These are phyloP conservation scores for Megaleporinus macrocephalus DNA, from an alignment of 2,113 vertebrate genomes.

Conservation along the genomic window DNA sequence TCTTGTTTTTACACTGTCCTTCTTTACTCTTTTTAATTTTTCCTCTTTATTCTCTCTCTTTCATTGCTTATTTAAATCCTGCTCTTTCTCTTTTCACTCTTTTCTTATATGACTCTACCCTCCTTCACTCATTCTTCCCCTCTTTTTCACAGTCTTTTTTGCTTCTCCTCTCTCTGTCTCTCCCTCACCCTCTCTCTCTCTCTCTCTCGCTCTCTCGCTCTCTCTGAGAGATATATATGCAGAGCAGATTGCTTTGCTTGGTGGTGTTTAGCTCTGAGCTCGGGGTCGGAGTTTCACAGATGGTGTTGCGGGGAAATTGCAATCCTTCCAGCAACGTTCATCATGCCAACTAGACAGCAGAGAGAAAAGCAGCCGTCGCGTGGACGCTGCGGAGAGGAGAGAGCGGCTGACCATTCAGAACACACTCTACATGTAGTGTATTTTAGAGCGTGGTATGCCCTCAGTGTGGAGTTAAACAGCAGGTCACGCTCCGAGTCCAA, in stretches of 20 bases:
- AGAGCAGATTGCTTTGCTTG: slow-evolving; percentile 52
- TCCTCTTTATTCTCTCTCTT: too few relatives aligned
- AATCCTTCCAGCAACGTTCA: slow-evolving; percentile 50
- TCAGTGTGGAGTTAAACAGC: background rate
- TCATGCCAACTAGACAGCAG: slow-evolving; percentile 41
- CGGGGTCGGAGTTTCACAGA: slow-evolving; percentile 48
- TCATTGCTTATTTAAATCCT: too few relatives aligned
- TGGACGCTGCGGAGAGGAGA: background rate
- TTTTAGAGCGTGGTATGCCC: background rate
- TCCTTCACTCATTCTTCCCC: background rate
- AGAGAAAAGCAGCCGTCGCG: slow-evolving; percentile 24
- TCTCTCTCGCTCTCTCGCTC: background rate
- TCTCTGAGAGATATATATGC: slow-evolving; percentile 26
- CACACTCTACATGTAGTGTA: background rate
- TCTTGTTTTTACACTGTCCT: too few relatives aligned
- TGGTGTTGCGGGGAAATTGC: slow-evolving; percentile 48
- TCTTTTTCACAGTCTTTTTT: background rate
- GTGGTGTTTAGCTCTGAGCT: slow-evolving; percentile 48
- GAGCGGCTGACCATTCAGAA: background rate
- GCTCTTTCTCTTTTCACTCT: too few relatives aligned
- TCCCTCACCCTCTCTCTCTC: background rate
- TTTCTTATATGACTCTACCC: background rate
- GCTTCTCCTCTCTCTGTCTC: too few relatives aligned
- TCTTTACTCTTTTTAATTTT: too few relatives aligned
- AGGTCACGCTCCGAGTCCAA: background rate